Base-by-base conservation (phyloP, 2,888 invertebrate species). In the Acrobasis consociella region DNA sequence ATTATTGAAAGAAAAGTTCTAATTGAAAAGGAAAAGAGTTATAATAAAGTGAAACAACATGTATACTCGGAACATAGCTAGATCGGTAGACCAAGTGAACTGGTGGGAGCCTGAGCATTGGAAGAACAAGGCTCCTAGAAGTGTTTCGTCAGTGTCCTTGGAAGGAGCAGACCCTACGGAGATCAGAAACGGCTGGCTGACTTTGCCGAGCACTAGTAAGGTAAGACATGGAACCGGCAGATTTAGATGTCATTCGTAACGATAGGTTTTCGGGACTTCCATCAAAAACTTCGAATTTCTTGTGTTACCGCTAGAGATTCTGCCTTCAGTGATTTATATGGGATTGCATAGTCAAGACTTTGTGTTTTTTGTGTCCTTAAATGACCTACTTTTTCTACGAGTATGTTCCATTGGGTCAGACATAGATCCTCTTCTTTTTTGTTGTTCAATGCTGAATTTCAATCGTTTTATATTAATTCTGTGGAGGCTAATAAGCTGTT, bases 101-200 rank as follows among this genome's bases (percentile, higher is more conserved):
- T 92, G 91, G 91, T 91, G 91, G 90, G 82, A 87, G 39, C 83
- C 87, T 17, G 82, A 84, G 56, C 82, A 85, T 53, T 83, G 89
- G 87, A 87, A 82, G 72, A 31, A 68, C 16, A 72, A 69, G 52
- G 80, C 74, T 3, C 76, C 77, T 1, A 73, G 85, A 13, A 83
- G 76, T 15, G 71, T 83, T 13, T 85, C 90, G 2, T 88, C 90
- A 0, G 74, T 85, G 46, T 86, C 86, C 0, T 65, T 89, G 62
- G 85, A 86, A 65, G 82, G 76, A 7, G 80, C 79, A 22, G 87
- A 91, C 61, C 85, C 86, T 0, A 70, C 72, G 1, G 86, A 87
- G 1, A 87, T 90, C 53, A 85, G 90, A 63, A 91, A 90, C 62
- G 90, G 89, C 1, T 92, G 91, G 91, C 77, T 91, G 16, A 91